Percentiles rank a stretch among this genome's conserved stretches.
Evolutionary conservation across 2,113 vertebrate species (phyloP).

Genomic region (Bufo bufo): DNA sequence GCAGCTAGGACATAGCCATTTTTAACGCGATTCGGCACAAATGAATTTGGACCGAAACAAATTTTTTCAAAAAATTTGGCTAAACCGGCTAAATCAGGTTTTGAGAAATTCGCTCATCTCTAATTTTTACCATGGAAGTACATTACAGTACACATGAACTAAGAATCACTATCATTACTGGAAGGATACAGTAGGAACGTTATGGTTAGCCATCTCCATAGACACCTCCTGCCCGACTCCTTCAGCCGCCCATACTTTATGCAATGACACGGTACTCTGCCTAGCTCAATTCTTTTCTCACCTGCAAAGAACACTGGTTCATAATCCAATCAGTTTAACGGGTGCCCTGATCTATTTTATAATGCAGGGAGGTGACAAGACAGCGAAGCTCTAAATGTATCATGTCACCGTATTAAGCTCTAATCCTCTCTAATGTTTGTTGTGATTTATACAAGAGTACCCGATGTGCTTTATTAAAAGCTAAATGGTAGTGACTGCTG

Average conservation of each 20-base stretch:
- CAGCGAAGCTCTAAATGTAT: slow-evolving; percentile 35
- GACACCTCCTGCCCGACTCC: background rate
- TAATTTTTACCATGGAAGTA: background rate
- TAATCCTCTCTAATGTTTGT: slow-evolving; percentile 55
- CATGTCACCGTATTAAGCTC: slow-evolving; percentile 29
- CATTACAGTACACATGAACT: background rate
- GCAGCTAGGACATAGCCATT: no score
- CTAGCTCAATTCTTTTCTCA: background rate
- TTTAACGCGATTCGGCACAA: no score
- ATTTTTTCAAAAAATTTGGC: no score
- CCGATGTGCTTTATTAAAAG: slow-evolving; percentile 51
- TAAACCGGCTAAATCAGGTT: no score
- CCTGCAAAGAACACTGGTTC: slow-evolving; percentile 20
- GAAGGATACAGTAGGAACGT: background rate
- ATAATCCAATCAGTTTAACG: slow-evolving; percentile 32
- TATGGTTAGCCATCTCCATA: background rate
- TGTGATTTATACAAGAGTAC: slow-evolving; percentile 51
- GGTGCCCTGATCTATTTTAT: slow-evolving; percentile 30
- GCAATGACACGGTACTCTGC: background rate
- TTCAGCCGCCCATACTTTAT: background rate
- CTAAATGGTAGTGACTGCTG: slow-evolving; percentile 55
- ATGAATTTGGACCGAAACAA: no score
- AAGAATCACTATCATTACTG: background rate
- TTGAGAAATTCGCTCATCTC: no score
- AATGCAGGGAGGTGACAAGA: slow-evolving; percentile 15